Evolutionary conservation across 2,113 vertebrate species (phyloP).

Genomic region (Amphiprion percula): DNA sequence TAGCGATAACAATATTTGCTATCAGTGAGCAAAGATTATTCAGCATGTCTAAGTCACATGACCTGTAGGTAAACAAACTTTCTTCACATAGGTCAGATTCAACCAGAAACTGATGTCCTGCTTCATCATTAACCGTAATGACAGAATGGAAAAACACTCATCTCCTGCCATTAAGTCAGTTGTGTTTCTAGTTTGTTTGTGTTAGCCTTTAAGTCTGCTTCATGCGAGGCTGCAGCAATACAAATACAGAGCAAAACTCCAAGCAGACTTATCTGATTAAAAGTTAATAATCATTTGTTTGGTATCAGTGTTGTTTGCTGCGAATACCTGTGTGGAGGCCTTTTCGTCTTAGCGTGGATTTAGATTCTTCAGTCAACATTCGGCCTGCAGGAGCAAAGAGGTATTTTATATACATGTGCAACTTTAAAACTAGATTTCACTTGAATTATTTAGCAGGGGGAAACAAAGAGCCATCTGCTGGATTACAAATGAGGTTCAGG

Average conservation of each 20-base stretch:
- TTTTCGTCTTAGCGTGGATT: not conserved
- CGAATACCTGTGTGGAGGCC: not conserved
- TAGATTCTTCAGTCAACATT: not conserved
- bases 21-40: constrained; percentile 15
- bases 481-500: not conserved
- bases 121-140: constrained; percentile 1
- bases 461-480: constrained; percentile 9
- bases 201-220: not conserved
- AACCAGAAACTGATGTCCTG: not conserved
- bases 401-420: not conserved
- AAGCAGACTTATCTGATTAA: not conserved
- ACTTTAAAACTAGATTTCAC: constrained; percentile 20
- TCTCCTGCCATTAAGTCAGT: not conserved
- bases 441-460: constrained; percentile 23
- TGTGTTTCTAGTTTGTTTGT: not conserved
- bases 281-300: not conserved
- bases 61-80: constrained; percentile 11
- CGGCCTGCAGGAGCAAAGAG: not conserved
- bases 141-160: not conserved
- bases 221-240: not conserved
- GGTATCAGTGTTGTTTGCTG: not conserved
- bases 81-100: constrained; percentile 20
- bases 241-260: not conserved
- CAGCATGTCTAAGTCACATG: constrained; percentile 13
- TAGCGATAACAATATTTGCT: constrained; percentile 17